Evolutionary conservation across 2,888 invertebrate species (phyloP).

Genomic region (Idaea dimidiata): DNA sequence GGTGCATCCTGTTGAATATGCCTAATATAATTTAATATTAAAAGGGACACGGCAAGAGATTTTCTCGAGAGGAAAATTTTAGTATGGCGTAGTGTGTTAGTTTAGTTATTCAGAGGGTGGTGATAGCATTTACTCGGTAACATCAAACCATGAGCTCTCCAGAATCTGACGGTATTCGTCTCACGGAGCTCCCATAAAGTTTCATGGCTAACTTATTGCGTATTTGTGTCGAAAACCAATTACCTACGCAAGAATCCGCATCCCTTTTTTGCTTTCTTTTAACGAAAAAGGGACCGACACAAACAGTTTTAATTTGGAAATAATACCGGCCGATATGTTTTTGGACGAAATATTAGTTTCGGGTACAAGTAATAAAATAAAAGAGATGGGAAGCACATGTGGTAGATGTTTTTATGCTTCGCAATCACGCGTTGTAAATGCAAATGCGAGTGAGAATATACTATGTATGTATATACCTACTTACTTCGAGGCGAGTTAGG

Average conservation of each 20-base stretch:
- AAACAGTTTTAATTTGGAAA: slow-evolving; percentile 41
- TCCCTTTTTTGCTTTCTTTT: slow-evolving; percentile 43
- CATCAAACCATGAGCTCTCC: slow-evolving; percentile 38
- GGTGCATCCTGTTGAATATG: slow-evolving; percentile 24
- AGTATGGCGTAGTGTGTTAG: slow-evolving; percentile 21
- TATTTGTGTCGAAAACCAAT: slow-evolving; percentile 68
- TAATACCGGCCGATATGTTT: slow-evolving; percentile 34
- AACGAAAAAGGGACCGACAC: slow-evolving; percentile 37
- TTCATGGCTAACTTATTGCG: slow-evolving; percentile 63
- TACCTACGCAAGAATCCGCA: slow-evolving; percentile 49
- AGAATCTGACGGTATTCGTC: slow-evolving; percentile 40
- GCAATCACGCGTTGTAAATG: slow-evolving; percentile 10
- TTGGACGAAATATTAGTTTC: slow-evolving; percentile 27
- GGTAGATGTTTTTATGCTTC: slow-evolving; percentile 11
- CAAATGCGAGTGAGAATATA: slow-evolving; percentile 3
- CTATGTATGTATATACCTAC: background rate
- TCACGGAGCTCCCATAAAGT: slow-evolving; percentile 57
- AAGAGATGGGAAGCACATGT: slow-evolving; percentile 8
- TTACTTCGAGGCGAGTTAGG: background rate
- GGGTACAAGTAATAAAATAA: slow-evolving; percentile 20
- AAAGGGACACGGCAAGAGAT: slow-evolving; percentile 22
- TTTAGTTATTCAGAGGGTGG: slow-evolving; percentile 44
- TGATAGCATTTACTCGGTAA: slow-evolving; percentile 42
- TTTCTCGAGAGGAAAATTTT: slow-evolving; percentile 24
- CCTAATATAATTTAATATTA: slow-evolving; percentile 24